Base-by-base conservation (phyloP, 2,113 vertebrate species). In the Tragelaphus strepsiceros region DNA sequence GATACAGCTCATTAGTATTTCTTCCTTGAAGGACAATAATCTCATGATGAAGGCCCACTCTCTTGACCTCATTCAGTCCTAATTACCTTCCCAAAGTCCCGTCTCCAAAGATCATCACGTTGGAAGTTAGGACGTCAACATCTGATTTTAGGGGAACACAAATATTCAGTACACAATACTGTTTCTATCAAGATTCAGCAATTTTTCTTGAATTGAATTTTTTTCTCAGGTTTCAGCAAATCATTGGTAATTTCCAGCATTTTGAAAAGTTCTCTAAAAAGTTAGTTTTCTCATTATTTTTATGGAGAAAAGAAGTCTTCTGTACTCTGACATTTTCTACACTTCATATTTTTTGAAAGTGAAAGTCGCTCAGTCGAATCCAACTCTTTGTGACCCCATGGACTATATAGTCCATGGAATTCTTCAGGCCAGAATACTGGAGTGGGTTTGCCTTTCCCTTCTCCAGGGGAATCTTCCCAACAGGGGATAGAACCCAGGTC, bases 401-500 rank as follows among this genome's bases (percentile, higher is more conserved):
- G 62, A 32, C 62, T 64, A 16, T 64, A 64, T 15, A 62, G 61
- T 32, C 28, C 28, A 32, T 30, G 61, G 61, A 32, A 32, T 64
- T 64, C 14, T 64, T 32, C 61, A 64, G 61, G 61, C 61, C 3
- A 32, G 61, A 32, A 32, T 32, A 64, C 30, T 64, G 61, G 30
- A 32, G 30, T 64, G 61, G 15, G 30, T 67, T 64, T 16, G 61
- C 28, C 61, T 62, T 62, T 62, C 61, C 28, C 3, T 62, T 62
- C 28, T 62, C 30, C 61, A 62, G 30, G 61, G 14, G 28, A 62
- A 62, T 62, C 30, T 62, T 62, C 6, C 14, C 14, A 62, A 32
- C 61, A 0, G 0, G 28, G 30, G 61, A 62, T 32, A 0, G 6
- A 62, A 32, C 30, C 6, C 61, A 62, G 61, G 61, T 62, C 61